Evolutionary conservation across 1,140 invertebrate genomes (phyloP).

Genomic region (Euborellia annulipes): DNA sequence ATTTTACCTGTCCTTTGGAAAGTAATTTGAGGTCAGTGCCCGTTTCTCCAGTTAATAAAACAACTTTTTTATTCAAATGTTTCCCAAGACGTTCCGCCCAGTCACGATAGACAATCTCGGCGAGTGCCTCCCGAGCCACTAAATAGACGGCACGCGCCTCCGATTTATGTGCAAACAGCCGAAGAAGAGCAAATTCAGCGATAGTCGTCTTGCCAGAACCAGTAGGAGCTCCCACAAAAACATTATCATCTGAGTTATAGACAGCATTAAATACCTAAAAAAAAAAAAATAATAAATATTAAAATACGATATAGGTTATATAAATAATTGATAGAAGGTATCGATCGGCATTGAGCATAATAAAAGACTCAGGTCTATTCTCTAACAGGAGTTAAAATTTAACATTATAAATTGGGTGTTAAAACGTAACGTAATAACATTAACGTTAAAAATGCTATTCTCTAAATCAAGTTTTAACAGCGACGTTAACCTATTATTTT

Average conservation of each 20-base stretch:
- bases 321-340: too few species aligned
- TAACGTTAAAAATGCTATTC: too few species aligned
- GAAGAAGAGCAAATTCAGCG: slow-evolving; percentile 90
- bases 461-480: too few species aligned
- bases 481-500: too few species aligned
- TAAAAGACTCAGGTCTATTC: too few species aligned
- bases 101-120: slow-evolving; percentile 78
- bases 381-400: too few species aligned
- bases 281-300: too few species aligned
- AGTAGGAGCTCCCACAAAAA: slow-evolving; percentile 94
- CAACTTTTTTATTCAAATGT: slow-evolving; percentile 70
- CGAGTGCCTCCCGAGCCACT: slow-evolving; percentile 79
- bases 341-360: too few species aligned
- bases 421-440: too few species aligned
- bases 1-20: slow-evolving; percentile 9
- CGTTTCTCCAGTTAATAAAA: slow-evolving; percentile 94
- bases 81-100: slow-evolving; percentile 81
- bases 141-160: slow-evolving; percentile 81
- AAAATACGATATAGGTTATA: too few species aligned
- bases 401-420: too few species aligned
- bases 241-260: slow-evolving; percentile 97
- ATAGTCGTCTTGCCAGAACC: slow-evolving; percentile 88
- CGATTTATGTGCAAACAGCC: slow-evolving; percentile 62
- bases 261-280: slow-evolving; percentile 83
- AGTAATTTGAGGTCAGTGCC: slow-evolving; percentile 85